These are phyloP conservation scores for Sylvietta virens DNA, from an alignment of 2,113 vertebrate genomes.

Conservation along the genomic window DNA sequence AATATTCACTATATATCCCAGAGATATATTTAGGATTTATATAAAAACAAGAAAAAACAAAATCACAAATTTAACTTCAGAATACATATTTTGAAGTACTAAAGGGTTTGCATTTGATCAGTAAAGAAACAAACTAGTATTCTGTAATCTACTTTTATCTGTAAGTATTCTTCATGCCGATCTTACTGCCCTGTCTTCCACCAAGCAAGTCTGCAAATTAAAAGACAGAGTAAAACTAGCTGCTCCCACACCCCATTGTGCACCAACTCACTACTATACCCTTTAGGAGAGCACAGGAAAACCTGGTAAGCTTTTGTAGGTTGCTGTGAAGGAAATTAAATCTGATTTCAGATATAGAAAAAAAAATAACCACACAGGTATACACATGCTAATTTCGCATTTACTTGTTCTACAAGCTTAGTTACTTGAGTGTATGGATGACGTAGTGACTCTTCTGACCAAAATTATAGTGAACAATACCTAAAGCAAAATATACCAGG, in stretches of 20 bases:
- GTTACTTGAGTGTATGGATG: not conserved
- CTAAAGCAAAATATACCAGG: not conserved
- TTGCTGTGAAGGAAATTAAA: not conserved
- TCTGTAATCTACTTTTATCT: not conserved
- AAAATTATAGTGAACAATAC: not conserved
- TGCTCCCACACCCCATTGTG: not conserved
- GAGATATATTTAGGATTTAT: not conserved
- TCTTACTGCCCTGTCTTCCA: not conserved
- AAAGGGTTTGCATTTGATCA: not conserved
- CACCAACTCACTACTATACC: not conserved
- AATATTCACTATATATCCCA: not conserved
- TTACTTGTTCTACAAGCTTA: not conserved
- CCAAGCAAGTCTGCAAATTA: not conserved
- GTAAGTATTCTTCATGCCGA: not conserved
- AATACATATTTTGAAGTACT: not conserved
- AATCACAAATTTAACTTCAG: not conserved
- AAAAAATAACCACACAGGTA: not conserved
- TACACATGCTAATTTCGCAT: not conserved
- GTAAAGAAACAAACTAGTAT: not conserved
- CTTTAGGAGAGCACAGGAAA: not conserved
- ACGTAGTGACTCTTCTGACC: not conserved
- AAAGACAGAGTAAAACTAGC: not conserved
- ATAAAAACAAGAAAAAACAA: not conserved
- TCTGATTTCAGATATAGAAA: not conserved
- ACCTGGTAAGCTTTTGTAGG: not conserved